Evolutionary conservation across 2,888 invertebrate species (phyloP).

Genomic region (Cantharis rufa): DNA sequence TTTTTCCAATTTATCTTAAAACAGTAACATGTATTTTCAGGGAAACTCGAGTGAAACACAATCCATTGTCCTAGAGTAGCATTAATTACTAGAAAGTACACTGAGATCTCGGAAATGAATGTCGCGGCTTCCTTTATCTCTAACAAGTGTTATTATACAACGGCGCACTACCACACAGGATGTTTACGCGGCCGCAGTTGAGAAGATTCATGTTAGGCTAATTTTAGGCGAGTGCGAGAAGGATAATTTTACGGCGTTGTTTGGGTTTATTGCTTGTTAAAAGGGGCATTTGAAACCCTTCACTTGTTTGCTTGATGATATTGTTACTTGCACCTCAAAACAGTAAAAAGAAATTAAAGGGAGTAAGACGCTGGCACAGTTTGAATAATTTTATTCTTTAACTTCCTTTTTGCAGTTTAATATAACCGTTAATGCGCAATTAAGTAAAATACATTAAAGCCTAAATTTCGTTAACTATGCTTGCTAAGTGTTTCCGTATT

Average conservation of each 20-base stretch:
- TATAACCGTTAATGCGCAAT: slow-evolving; percentile 1
- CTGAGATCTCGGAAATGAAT: slow-evolving; percentile 52
- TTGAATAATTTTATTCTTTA: background rate
- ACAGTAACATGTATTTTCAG: slow-evolving; percentile 7
- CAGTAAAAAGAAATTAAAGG: background rate
- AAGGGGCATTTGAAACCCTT: slow-evolving; percentile 45
- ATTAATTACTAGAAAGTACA: slow-evolving; percentile 48
- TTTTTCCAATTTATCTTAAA: slow-evolving; percentile 1
- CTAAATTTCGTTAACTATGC: slow-evolving; percentile 2
- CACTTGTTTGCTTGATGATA: slow-evolving; percentile 36
- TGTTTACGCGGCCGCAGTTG: slow-evolving; percentile 45
- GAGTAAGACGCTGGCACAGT: background rate
- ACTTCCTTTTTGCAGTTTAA: slow-evolving; percentile 1
- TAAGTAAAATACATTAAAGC: slow-evolving; percentile 3
- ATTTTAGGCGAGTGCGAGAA: slow-evolving; percentile 45
- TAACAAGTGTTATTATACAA: slow-evolving; percentile 35
- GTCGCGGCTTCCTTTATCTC: slow-evolving; percentile 52
- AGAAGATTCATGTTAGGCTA: slow-evolving; percentile 48
- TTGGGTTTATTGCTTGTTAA: slow-evolving; percentile 51
- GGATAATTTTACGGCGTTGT: slow-evolving; percentile 48
- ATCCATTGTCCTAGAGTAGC: slow-evolving; percentile 47
- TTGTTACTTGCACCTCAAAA: slow-evolving; percentile 30
- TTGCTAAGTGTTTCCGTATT: slow-evolving; percentile 2
- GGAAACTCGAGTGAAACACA: slow-evolving; percentile 36
- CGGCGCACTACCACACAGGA: slow-evolving; percentile 33